Percentiles rank a stretch among this genome's conserved stretches.
Conservation (phyloP, 2,888 invertebrate genomes). For the Phortica okadai region DNA sequence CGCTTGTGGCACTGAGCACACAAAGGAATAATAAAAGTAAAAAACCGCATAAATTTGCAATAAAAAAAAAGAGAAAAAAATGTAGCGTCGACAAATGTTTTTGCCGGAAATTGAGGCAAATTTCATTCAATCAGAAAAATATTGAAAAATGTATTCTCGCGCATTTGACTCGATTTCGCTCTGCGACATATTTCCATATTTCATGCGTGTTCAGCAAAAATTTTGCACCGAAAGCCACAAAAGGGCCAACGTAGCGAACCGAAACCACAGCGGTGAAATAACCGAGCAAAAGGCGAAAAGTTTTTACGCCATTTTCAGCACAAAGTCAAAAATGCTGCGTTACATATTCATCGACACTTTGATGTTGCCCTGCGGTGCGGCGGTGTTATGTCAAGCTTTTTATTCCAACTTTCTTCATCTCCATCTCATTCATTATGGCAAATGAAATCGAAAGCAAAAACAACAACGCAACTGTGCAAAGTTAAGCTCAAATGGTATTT, state of each 20-base stretch:
- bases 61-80: not conserved
- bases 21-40: not conserved
- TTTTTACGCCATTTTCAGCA: conserved; percentile 2
- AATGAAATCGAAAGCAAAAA: conserved; percentile 17
- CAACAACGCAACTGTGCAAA: conserved; percentile 8
- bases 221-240: conserved; percentile 1
- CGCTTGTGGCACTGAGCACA: not conserved
- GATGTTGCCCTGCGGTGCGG: conserved; percentile 2
- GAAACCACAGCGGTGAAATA: conserved; percentile 19
- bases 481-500: not conserved
- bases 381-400: not conserved
- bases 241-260: not conserved
- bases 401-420: not conserved
- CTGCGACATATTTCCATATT: not conserved
- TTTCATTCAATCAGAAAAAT: not conserved
- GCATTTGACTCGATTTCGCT: not conserved
- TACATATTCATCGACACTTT: conserved; percentile 20
- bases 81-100: not conserved
- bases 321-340: conserved; percentile 28
- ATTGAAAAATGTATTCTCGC: not conserved
- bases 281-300: conserved; percentile 23
- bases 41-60: no score
- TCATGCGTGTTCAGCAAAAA: not conserved
- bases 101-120: not conserved
- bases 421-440: not conserved